Conservation (phyloP, 2,113 vertebrate species). For the Megalops atlanticus region DNA sequence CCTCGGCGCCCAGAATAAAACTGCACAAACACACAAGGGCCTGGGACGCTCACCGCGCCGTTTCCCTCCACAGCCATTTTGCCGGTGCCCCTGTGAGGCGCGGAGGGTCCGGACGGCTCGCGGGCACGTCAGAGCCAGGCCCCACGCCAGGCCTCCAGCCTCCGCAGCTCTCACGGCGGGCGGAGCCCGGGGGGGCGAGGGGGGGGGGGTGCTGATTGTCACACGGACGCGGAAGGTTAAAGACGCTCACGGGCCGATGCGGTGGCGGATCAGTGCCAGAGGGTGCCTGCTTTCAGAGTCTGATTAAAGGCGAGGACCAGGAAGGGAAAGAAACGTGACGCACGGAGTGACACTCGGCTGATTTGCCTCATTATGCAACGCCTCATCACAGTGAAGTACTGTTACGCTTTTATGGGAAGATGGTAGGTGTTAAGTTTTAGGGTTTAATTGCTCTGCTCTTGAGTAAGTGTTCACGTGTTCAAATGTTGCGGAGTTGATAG, state of each 20-base stretch:
- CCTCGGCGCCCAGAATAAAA: neutral
- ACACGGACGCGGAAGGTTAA: slow-evolving; percentile 12
- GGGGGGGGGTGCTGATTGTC: slow-evolving; percentile 11
- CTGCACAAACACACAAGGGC: neutral
- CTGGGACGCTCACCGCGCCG: too few relatives aligned
- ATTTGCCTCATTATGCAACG: neutral
- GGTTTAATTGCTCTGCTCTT: neutral
- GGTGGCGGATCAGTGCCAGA: neutral
- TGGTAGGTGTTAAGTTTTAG: neutral
- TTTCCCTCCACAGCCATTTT: neutral
- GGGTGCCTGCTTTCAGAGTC: neutral
- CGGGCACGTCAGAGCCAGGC: neutral
- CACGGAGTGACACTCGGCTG: neutral
- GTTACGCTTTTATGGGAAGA: neutral
- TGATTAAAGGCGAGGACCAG: neutral
- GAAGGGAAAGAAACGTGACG: neutral
- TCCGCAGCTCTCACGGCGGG: neutral
- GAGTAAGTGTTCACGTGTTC: neutral
- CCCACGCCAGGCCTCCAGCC: neutral
- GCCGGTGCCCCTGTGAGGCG: neutral
- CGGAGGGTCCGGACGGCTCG: neutral
- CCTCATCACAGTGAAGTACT: neutral
- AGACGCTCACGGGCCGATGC: neutral
- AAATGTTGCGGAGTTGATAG: neutral
- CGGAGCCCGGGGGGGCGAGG: neutral